Base-by-base conservation (phyloP, 2,888 invertebrate genomes). In the Synanthedon tipuliformis region DNA sequence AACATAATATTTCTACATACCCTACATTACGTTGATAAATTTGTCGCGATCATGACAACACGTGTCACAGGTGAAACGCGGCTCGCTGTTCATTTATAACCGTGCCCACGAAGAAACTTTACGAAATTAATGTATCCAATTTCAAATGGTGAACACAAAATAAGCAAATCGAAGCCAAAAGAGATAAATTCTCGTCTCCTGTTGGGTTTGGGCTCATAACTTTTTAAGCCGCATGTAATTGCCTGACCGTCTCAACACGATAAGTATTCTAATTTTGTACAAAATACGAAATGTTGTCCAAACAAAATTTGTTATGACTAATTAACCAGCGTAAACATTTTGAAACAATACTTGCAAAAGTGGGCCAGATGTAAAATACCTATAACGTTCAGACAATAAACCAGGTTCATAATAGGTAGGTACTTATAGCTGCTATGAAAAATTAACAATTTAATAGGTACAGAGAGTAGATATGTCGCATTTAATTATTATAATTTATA, bases 171-270 rank as follows among this genome's bases (percentile, higher is more conserved):
- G 69, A 65, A 73, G 65, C 63, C 62, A 66, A 68, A 64, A 59
- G 63, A 75, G 66, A 78, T 81, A 78, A 78, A 77, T 82, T 75
- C 63, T 59, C 64, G 78, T 79, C 75, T 66, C 59, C 62, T 59
- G 58, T 59, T 61, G 61, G 61, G 55, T 64, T 62, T 62, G 58
- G 69, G 70, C 73, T 79, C 75, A 79, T 76, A 81, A 82, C 76
- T 81, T 78, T 65, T 59, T 71, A 76, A 81, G 72, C 75, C 71
- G 71, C 66, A 71, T 74, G 73, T 79, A 80, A 81, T 79, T 78
- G 73, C 65, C 66, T 66, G 68, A 64, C 67, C 65, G 65, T 60
- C 65, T 64, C 58, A 61, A 54, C 61, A 59, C 67, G 68, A 68
- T 70, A n/a, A n/a, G n/a, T n/a, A 72, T 72, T 70, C 63, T 68